Evolutionary conservation across 2,113 vertebrate species (phyloP).

Genomic region (Rhipidura dahli): DNA sequence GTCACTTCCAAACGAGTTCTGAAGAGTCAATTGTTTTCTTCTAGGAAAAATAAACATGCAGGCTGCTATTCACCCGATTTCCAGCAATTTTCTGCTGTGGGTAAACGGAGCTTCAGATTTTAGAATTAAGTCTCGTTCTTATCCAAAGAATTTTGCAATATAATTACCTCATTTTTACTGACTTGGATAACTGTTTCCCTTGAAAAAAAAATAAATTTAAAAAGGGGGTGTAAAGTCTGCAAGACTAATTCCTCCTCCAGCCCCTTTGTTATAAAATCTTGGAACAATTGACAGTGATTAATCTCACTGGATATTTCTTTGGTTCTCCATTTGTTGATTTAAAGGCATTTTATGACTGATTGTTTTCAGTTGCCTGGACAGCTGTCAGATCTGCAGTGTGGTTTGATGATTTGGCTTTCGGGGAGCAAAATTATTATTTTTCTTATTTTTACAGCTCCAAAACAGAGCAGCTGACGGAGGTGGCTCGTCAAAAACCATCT

Average conservation of each 20-base stretch:
- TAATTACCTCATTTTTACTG: constrained; percentile 77
- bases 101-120: constrained; percentile 59
- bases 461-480: background rate
- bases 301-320: constrained; percentile 67
- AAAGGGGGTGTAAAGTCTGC: background rate
- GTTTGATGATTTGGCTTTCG: constrained; percentile 40
- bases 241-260: constrained; percentile 49
- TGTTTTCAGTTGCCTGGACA: constrained; percentile 56
- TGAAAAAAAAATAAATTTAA: background rate
- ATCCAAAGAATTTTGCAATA: constrained; percentile 75
- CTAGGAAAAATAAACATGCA: constrained; percentile 64
- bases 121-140: constrained; percentile 18
- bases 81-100: constrained; percentile 70
- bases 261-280: constrained; percentile 55
- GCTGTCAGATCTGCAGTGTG: constrained; percentile 31
- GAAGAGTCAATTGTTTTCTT: constrained; percentile 65
- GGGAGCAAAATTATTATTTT: constrained; percentile 50
- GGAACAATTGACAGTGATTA: constrained; percentile 68
- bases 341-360: constrained; percentile 56
- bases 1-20: constrained; percentile 52
- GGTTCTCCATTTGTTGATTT: constrained; percentile 65
- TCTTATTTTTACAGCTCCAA: constrained; percentile 40
- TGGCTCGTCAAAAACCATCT: background rate
- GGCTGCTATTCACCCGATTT: constrained; percentile 53
- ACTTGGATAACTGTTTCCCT: constrained; percentile 63